Evolutionary conservation across 1,140 invertebrate genomes (phyloP), one percentile per base, ranked within the genome.

Genomic region (Lasioglossum albipes): DNA sequence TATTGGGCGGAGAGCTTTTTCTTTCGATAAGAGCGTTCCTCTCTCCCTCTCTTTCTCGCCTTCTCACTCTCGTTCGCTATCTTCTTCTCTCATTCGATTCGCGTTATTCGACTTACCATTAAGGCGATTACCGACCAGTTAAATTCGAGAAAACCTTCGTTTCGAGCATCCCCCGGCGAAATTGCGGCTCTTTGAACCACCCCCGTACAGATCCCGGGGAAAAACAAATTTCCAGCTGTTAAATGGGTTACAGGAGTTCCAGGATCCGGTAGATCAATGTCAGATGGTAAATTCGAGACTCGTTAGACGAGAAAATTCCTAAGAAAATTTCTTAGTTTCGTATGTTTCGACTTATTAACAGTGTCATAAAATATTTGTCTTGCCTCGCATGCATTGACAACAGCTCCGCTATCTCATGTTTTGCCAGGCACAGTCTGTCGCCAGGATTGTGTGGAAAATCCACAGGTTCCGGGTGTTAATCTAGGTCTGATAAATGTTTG

Each of bases 1-100:
- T 77, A 85, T 84, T 68, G 71, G 81, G 31, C 67, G 80, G 74
- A 73, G 41, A 78, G 65, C 54, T 80, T 61, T 59, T 13, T 22
- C 16, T 31, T 42, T 31, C 69, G 75, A 59, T 45, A 57, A 74
- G 67, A 42, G 64, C 57, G 62, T 54, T 36, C 36, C 68, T 27
- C 66, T 77, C 69, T 70, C 7, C 0, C 42, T 45, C 45, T 13
- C 10, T 49, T 10, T 12, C 7, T 27, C 27, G 27, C 27, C 45
- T 12, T 13, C 13, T 13, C 12, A 5, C 45, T 49, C 45, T 49
- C 45, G 2, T 13, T 49, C 45, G 13, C 45, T 49, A 10, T 49
- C 45, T 49, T 13, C 9, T 7, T 45, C 45, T 45, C 5, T 45
- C 45, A 9, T 45, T 49, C 9, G 45, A 13, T 49, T 49, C 41